A percentile compares a stretch with the other conserved stretches of the same genome.
Evolutionary conservation across 2,113 vertebrate genomes (phyloP).

Genomic region (Pelusios castaneus): DNA sequence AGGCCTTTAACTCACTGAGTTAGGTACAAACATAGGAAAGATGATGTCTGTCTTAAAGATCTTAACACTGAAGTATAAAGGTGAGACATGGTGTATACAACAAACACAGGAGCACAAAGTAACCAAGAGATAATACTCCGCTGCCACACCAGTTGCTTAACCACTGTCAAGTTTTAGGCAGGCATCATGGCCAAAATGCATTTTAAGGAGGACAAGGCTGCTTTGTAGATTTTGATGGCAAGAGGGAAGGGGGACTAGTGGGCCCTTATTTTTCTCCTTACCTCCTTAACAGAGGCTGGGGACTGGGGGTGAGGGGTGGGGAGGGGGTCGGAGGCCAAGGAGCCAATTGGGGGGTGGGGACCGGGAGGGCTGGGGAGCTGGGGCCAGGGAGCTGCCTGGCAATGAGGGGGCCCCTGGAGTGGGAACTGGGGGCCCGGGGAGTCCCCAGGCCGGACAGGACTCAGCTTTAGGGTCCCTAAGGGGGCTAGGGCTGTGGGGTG

Average conservation of each 20-base stretch:
- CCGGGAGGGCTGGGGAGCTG: too few relatives aligned
- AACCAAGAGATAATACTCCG: not conserved
- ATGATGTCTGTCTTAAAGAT: not conserved
- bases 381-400: too few relatives aligned
- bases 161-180: not conserved
- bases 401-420: too few relatives aligned
- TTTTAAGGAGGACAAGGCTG: not conserved
- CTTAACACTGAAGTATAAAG: not conserved
- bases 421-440: too few relatives aligned
- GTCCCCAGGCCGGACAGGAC: too few relatives aligned
- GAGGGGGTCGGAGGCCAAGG: too few relatives aligned
- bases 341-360: too few relatives aligned
- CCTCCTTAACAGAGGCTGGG: too few relatives aligned
- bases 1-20: not conserved
- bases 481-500: too few relatives aligned
- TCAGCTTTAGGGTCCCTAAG: too few relatives aligned
- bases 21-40: conserved; percentile 19
- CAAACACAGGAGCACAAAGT: not conserved
- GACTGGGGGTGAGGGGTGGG: too few relatives aligned
- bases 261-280: not conserved
- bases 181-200: not conserved
- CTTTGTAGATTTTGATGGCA: not conserved
- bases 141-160: not conserved
- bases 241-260: not conserved
- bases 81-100: not conserved